Conservation (phyloP, 64 coral and sea anemone genomes). For the Actinia equina region DNA sequence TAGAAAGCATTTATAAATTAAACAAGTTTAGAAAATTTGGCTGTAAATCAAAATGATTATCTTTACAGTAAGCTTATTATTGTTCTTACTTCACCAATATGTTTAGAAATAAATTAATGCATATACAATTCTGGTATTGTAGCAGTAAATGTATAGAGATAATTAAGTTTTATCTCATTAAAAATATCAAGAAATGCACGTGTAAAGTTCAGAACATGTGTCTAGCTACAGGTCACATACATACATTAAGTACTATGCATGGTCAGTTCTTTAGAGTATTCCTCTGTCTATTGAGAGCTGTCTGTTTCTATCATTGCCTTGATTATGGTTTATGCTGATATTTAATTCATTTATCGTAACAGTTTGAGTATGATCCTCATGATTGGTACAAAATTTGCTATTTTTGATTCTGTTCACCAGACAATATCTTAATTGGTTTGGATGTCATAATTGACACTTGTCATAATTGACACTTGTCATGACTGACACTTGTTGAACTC, state of each 20-base stretch:
- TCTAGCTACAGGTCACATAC: neutral
- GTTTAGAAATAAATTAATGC: neutral
- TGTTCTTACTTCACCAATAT: neutral
- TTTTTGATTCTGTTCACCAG: neutral
- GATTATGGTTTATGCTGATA: neutral
- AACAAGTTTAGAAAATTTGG: neutral
- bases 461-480: neutral
- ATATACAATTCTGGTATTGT: neutral
- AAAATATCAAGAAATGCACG: neutral
- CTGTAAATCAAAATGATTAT: neutral
- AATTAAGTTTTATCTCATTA: neutral
- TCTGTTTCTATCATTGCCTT: neutral
- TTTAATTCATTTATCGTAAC: neutral
- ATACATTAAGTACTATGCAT: neutral
- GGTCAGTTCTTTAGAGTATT: neutral
- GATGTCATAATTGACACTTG: neutral
- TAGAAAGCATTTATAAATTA: too few relatives aligned
- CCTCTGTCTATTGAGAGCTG: neutral
- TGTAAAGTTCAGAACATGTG: neutral
- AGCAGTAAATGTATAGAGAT: neutral
- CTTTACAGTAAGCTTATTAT: neutral
- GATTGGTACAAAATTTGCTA: neutral
- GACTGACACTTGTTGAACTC: neutral
- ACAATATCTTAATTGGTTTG: neutral
- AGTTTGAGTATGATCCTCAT: neutral